Evolutionary conservation across 1,140 invertebrate genomes (phyloP).

Genomic region (Drosophila navojoa): DNA sequence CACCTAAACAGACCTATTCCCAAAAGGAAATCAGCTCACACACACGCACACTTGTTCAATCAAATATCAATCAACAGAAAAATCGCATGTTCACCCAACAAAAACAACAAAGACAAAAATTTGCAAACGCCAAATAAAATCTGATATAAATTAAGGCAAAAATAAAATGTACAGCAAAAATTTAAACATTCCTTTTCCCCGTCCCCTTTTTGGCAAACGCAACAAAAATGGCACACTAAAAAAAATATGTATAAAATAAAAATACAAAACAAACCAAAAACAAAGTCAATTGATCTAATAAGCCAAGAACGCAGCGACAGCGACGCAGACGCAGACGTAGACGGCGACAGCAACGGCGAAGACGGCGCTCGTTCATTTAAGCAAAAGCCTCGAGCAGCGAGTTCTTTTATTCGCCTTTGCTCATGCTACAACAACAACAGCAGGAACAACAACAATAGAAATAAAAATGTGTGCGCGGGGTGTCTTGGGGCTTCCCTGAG

Average conservation of each 20-base stretch:
- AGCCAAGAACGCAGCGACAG: conserved; percentile 58
- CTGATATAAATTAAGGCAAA: conserved; percentile 56
- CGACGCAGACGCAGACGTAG: not conserved
- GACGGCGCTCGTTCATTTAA: conserved; percentile 55
- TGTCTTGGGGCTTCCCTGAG: conserved; percentile 66
- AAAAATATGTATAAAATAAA: conserved; percentile 41
- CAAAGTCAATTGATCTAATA: conserved; percentile 78
- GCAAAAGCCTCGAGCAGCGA: conserved; percentile 41
- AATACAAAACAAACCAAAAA: conserved; percentile 59
- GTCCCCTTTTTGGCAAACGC: not conserved
- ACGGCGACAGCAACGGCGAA: conserved; percentile 1
- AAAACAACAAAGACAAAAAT: conserved; percentile 27
- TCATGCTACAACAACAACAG: conserved; percentile 36
- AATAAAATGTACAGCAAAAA: conserved; percentile 53
- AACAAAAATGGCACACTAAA: conserved; percentile 48
- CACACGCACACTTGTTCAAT: conserved; percentile 1
- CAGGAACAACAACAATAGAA: conserved; percentile 38
- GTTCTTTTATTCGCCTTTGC: conserved; percentile 52
- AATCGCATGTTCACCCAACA: conserved; percentile 31
- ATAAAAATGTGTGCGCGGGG: conserved; percentile 56
- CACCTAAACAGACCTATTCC: not conserved
- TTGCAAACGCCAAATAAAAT: conserved; percentile 42
- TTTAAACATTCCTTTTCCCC: not conserved
- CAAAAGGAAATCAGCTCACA: conserved; percentile 1
- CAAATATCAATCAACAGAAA: conserved; percentile 47